Base-by-base conservation (phyloP, 2,113 vertebrate species). In the Burhinus bistriatus region DNA sequence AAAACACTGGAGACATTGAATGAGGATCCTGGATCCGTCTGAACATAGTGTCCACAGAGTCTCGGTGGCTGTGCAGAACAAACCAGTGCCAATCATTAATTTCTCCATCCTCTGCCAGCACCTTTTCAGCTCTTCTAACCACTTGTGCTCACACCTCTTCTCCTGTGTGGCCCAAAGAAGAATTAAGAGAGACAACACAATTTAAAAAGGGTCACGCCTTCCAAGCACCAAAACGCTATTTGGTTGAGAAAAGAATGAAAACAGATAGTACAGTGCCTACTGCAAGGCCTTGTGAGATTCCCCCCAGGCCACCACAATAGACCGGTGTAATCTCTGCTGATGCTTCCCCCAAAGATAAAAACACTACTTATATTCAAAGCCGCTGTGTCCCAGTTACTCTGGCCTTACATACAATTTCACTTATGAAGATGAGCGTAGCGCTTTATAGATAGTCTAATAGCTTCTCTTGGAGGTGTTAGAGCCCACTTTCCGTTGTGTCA, bases 351-450 rank as follows among this genome's bases (percentile, higher is more conserved):
- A 61, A 71, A 79, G 94, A 95, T 94, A 95, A 96, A 57, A 93
- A 78, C 32, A 18, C 36, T 84, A 79, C 90, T 87, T 90, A 42
- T 93, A 95, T 91, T 93, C 92, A 76, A 89, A 82, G 80, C 49
- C 42, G 66, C 61, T 22, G 49, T 84, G 71, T 36, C 81, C 85
- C 86, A 72, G 69, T 83, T 87, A 81, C 93, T 97, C 64, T 82
- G 71, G 42, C 65, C 70, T 51, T 88, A 87, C 51, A 80, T 47
- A 92, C 62, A 68, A 76, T 78, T 80, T 47, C 87, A 85, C 87
- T 95, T 77, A 95, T 17, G 83, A 90, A 96, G 62, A 89, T 90
- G 90, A 97, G 69, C 49, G 72, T 15, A 96, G 42, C 17, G 72
- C 64, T 95, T 88, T 52, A 83, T 4, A 90, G 44, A 76, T 29